Percentiles rank a stretch among this genome's conserved stretches.
Conservation (phyloP, 2,797 vertebrate species). For the Lagodon rhomboides region DNA sequence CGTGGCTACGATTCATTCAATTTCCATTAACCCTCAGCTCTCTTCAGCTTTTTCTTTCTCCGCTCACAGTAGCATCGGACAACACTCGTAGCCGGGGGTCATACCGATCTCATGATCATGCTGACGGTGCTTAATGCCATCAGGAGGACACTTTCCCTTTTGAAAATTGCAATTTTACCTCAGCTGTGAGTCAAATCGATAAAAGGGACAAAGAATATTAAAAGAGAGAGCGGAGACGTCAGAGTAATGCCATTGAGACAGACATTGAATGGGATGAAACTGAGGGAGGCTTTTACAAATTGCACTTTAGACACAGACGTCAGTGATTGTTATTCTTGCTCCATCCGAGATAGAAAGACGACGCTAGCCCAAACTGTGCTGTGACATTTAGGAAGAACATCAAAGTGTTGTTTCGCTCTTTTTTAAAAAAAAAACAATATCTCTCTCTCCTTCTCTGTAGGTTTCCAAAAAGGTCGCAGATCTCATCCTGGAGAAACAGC, state of each 20-base stretch:
- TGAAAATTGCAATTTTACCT: conserved; percentile 39
- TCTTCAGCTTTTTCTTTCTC: conserved; percentile 7
- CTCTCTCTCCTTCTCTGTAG: conserved; percentile 73
- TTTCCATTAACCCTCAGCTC: conserved; percentile 24
- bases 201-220: conserved; percentile 33
- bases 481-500: conserved; percentile 98
- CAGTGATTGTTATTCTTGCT: conserved; percentile 42
- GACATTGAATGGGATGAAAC: conserved; percentile 45
- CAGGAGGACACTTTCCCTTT: conserved; percentile 21
- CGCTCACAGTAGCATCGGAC: conserved; percentile 23
- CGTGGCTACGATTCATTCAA: conserved; percentile 11
- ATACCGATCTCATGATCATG: conserved; percentile 19
- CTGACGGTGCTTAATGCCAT: conserved; percentile 13
- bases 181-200: conserved; percentile 22
- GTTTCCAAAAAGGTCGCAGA: conserved; percentile 99
- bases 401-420: conserved; percentile 23
- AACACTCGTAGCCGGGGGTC: conserved; percentile 10
- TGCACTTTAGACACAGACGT: conserved; percentile 27
- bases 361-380: conserved; percentile 26
- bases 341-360: conserved; percentile 30
- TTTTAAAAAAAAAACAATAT: no score
- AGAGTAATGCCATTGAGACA: conserved; percentile 21
- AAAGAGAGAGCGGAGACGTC: conserved; percentile 7
- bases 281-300: conserved; percentile 19
- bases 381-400: conserved; percentile 52